Evolutionary conservation across 2,888 invertebrate genomes (phyloP), one percentile per base, ranked within the genome.

Genomic region (Phorcus lineatus): DNA sequence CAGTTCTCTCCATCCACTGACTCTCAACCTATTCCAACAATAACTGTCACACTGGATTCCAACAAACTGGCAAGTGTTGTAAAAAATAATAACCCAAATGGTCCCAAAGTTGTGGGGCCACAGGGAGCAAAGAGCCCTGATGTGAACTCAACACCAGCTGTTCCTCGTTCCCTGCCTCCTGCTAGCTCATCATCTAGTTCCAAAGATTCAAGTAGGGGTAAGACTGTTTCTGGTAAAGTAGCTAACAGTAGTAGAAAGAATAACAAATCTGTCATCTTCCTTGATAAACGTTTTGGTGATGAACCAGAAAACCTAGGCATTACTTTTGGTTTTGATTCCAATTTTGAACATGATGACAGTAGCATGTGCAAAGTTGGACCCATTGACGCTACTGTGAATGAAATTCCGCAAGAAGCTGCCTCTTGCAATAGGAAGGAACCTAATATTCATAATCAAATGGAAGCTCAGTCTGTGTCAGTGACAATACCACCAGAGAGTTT

Each of bases 301-400:
- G 80, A 84, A 17, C 84, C 88, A 54, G 77, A 84, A 78, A 87
- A 88, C 80, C 81, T 90, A 78, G 91, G 85, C 55, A 90, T 90
- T 78, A 89, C 90, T 16, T 91, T 91, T 82, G 90, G 89, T 67
- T 91, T 90, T 86, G 89, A 89, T 74, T 80, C 81, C 24, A 82
- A 82, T 74, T 80, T 82, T 76, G 82, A 84, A 77, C 74, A 40
- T n/a, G 67, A 80, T 80, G 74, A 77, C 76, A 66, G 76, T 75
- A 40, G n/a, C 53, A 6, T 17, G 74, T 54, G 54, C 74, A 62
- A 36, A 54, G 19, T 78, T 28, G 36, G 57, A 53, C 62, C 70
- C 19, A 28, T 76, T 54, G 74, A 40, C 55, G 17, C 53, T 66
- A 75, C 66, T 80, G 54, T 54, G 67, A 66, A 66, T 77, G 77